Base-by-base conservation (phyloP, 92 coral and sea anemone species). In the Anthopleura xanthogrammica region DNA sequence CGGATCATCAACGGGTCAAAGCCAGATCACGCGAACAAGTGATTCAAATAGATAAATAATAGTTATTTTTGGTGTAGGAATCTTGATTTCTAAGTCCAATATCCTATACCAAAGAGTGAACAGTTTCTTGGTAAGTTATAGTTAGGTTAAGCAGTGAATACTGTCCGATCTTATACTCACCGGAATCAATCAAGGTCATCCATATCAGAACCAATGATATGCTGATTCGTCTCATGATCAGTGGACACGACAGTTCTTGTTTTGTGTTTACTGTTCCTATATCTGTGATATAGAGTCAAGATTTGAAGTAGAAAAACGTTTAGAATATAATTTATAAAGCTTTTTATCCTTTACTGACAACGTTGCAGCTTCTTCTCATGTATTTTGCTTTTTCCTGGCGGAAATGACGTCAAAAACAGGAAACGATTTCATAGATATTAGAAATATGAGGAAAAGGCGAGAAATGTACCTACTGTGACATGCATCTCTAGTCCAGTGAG, bases 111-210 rank as follows among this genome's bases (percentile, higher is more conserved):
- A 22, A 62, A 20, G 9, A 62, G 12, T 20, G 12, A 62, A 62
- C 70, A 4, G 24, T 62, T 62, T 62, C 70, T n/a, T 20, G 22
- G 29, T 62, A 62, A 62, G 23, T 20, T 20, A 20, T 62, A 62
- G 9, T 20, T 62, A 20, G 19, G 23, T 62, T 62, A 62, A 60
- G 70, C 23, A 29, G 36, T 62, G 12, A 20, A 62, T 20, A 62
- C 1, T 5, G 23, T 20, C 70, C 19, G 29, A 62, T 23, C 29
- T 62, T 62, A 29, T 29, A 62, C 70, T 62, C 14, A 62, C 70
- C 70, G 70, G 70, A 62, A 62, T 62, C 70, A 62, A 62, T 62
- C 39, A 23, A 62, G 70, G 70, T 62, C 70, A 62, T 20, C 70
- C 70, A 62, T 4, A 62, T 20, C 29, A 62, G 39, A 62, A 62